Evolutionary conservation across 2,888 invertebrate species (phyloP).

Genomic region (Nomada ruficornis): DNA sequence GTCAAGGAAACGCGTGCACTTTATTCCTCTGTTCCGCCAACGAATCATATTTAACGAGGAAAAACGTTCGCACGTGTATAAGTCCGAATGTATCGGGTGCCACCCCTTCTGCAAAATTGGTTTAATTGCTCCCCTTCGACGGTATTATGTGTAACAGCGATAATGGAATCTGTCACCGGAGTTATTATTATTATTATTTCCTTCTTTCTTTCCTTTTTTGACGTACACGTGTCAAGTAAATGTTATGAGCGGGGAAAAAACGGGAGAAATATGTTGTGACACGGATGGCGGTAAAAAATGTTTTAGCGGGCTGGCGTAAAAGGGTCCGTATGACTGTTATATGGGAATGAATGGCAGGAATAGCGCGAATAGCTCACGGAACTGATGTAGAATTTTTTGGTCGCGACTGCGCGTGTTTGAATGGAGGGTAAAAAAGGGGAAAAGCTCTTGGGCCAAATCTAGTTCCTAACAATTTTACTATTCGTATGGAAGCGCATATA

Average conservation of each 20-base stretch:
- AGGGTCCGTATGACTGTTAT: not conserved
- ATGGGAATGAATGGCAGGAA: conserved; percentile 7
- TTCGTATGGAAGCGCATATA: no score
- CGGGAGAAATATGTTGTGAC: conserved; percentile 11
- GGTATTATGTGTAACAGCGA: not conserved
- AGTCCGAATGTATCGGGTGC: not conserved
- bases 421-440: no score
- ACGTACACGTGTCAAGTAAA: not conserved
- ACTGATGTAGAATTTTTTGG: not conserved
- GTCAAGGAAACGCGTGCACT: not conserved
- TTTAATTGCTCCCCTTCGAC: not conserved
- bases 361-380: not conserved
- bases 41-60: conserved; percentile 16
- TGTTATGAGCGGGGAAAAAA: not conserved
- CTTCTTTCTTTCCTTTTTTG: not conserved
- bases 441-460: not conserved
- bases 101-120: not conserved
- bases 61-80: not conserved
- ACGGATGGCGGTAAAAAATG: not conserved
- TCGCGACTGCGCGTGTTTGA: not conserved
- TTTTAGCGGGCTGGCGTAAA: not conserved
- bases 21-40: not conserved
- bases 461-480: no score
- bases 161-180: not conserved
- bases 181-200: not conserved